Percentiles rank a stretch among this genome's conserved stretches.
Evolutionary conservation across 2,888 invertebrate genomes (phyloP).

Genomic region (Acleris sparsana): DNA sequence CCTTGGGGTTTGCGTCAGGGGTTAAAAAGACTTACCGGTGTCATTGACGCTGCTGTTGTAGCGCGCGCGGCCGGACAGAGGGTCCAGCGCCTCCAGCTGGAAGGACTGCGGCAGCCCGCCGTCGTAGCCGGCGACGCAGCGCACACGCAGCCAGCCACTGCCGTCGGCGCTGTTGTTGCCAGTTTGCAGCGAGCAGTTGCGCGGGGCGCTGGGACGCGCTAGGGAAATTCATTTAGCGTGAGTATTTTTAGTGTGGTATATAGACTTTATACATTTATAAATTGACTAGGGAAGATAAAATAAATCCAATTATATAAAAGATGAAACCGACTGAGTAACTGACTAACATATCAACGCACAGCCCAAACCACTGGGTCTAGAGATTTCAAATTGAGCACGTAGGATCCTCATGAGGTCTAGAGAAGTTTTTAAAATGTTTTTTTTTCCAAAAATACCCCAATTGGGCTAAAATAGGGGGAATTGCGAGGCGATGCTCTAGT

Average conservation of each 20-base stretch:
- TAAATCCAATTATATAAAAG: no score
- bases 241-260: background rate
- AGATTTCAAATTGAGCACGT: no score
- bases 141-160: constrained; percentile 86
- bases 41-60: constrained; percentile 87
- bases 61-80: constrained; percentile 86
- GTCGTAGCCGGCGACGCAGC: constrained; percentile 94
- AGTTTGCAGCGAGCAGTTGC: constrained; percentile 93
- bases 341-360: no score
- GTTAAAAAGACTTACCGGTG: constrained; percentile 53
- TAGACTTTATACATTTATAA: background rate
- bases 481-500: no score
- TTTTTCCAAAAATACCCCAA: no score
- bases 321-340: no score
- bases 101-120: constrained; percentile 94
- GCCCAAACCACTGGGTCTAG: no score
- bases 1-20: no score
- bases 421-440: no score
- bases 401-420: no score
- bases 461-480: no score
- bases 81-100: constrained; percentile 91
- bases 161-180: constrained; percentile 77
- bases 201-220: constrained; percentile 92
- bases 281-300: no score
- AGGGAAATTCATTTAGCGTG: constrained; percentile 38